Conservation (phyloP, 1,140 invertebrate genomes). For the Asobara japonica region DNA sequence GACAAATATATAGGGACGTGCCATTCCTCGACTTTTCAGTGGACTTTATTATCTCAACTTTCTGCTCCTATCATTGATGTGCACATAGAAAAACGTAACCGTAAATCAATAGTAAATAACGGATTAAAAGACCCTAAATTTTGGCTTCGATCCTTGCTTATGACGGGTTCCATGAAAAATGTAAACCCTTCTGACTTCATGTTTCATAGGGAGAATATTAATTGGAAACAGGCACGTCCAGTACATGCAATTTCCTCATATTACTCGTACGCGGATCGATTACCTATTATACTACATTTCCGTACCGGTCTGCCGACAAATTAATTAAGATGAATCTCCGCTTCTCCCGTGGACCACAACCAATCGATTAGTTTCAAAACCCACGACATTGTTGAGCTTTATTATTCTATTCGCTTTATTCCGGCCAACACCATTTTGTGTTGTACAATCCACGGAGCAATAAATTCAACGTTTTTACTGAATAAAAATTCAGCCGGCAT, state of each 20-base stretch:
- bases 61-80: no score
- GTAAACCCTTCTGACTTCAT: neutral
- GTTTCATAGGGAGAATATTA: neutral
- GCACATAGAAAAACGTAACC: no score
- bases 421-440: neutral
- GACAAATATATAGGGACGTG: no score
- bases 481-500: slow-evolving; percentile 29
- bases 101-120: no score
- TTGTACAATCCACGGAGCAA: neutral
- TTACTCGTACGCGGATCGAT: neutral
- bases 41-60: no score
- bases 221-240: neutral
- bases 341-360: neutral
- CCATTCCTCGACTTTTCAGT: no score
- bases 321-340: slow-evolving; percentile 19
- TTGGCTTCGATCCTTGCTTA: neutral
- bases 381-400: slow-evolving; percentile 16
- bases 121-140: no score
- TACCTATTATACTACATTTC: slow-evolving; percentile 16
- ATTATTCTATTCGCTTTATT: slow-evolving; percentile 25
- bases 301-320: no score
- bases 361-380: slow-evolving; percentile 1
- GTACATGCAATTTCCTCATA: neutral
- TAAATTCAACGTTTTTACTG: slow-evolving; percentile 24
- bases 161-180: neutral